Percentiles rank a stretch among this genome's conserved stretches.
Conservation (phyloP, 2,888 invertebrate genomes). For the Nipponacmea schrenckii region DNA sequence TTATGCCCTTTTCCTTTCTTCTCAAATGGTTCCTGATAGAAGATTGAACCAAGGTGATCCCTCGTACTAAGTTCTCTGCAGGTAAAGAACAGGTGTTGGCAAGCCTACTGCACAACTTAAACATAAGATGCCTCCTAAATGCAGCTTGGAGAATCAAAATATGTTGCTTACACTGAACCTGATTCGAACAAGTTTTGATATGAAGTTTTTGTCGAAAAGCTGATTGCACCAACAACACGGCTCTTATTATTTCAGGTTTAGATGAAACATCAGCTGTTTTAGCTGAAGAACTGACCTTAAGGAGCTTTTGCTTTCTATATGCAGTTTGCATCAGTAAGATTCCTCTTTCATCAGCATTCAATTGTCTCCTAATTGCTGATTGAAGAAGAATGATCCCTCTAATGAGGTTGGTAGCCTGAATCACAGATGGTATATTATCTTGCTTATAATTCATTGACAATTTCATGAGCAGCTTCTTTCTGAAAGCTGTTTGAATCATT, state of each 20-base stretch:
- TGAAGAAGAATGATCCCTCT: not conserved
- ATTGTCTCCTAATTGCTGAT: not conserved
- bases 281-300: not conserved
- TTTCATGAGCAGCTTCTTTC: not conserved
- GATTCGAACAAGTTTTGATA: too few relatives aligned
- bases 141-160: not conserved
- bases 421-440: not conserved
- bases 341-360: not conserved
- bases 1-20: not conserved
- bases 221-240: not conserved
- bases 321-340: not conserved
- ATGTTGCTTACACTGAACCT: too few relatives aligned
- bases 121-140: not conserved
- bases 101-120: not conserved
- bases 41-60: not conserved
- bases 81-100: not conserved
- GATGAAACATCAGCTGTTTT: not conserved
- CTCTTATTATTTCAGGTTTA: not conserved
- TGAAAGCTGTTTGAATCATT: not conserved
- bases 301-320: not conserved
- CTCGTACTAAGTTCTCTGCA: not conserved
- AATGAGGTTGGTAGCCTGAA: not conserved
- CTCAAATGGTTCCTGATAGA: not conserved
- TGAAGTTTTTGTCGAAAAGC: not conserved
- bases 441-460: not conserved